A percentile compares a stretch with the other conserved stretches of the same genome.
phyloP scores from a whole-genome alignment of 2,888 invertebrate genomes.

The Idaea biselata region DNA sequence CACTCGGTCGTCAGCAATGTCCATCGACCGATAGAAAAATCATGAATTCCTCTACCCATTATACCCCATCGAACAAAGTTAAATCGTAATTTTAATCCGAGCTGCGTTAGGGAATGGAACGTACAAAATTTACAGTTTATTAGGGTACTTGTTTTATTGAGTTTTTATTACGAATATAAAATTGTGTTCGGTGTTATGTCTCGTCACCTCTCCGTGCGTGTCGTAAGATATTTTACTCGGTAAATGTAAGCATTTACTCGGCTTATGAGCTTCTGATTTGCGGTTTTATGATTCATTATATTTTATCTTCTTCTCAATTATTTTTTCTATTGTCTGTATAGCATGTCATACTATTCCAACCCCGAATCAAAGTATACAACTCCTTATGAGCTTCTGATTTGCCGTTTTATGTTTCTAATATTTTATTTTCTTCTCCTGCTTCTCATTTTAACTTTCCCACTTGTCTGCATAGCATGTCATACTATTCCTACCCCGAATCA shows the following conservation, averaged over 20 bases:
- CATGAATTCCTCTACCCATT: slow-evolving; percentile 17
- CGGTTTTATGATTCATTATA: not conserved
- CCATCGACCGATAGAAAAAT: not conserved
- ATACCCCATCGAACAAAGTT: slow-evolving; percentile 29
- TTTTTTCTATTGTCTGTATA: too few relatives aligned
- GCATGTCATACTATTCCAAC: too few relatives aligned
- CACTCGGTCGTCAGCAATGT: not conserved
- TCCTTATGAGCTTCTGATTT: not conserved
- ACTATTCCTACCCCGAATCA: too few relatives aligned
- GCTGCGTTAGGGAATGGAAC: slow-evolving; percentile 4
- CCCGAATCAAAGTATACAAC: too few relatives aligned
- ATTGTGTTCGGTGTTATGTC: not conserved
- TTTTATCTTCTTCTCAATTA: too few relatives aligned
- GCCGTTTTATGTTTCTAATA: not conserved
- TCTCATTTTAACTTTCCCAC: too few relatives aligned
- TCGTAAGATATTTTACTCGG: not conserved
- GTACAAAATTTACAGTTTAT: not conserved
- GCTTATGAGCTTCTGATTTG: not conserved
- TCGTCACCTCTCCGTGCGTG: not conserved
- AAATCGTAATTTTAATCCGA: slow-evolving; percentile 31
- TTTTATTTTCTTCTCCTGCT: too few relatives aligned
- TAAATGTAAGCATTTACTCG: not conserved
- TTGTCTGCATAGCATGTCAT: too few relatives aligned
- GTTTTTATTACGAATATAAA: not conserved
- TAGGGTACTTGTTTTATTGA: not conserved